Conservation (phyloP, 2,113 vertebrate species). For the Gracilinanus agilis region DNA sequence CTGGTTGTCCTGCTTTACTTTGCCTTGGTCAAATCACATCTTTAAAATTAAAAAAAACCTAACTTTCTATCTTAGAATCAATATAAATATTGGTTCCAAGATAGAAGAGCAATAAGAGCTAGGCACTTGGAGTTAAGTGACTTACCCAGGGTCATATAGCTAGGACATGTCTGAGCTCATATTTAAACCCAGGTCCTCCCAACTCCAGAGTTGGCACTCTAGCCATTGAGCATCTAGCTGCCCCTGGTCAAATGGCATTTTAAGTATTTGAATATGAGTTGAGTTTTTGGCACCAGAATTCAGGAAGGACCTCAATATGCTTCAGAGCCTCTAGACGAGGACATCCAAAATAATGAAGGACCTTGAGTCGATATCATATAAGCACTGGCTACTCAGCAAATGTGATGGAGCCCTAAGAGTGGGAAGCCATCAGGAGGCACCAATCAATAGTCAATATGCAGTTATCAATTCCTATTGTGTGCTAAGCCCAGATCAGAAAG, state of each 20-base stretch:
- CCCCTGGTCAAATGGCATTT: too few relatives aligned
- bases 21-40: neutral
- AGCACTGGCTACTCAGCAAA: neutral
- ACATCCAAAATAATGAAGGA: neutral
- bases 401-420: neutral
- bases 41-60: too few relatives aligned
- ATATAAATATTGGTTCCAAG: too few relatives aligned
- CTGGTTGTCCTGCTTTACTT: neutral
- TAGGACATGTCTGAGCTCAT: too few relatives aligned
- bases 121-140: too few relatives aligned
- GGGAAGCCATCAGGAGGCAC: too few relatives aligned
- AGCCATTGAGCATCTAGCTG: too few relatives aligned
- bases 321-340: neutral
- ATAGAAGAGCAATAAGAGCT: too few relatives aligned
- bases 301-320: neutral
- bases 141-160: too few relatives aligned
- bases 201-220: too few relatives aligned
- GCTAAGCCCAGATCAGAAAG: neutral
- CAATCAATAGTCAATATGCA: neutral
- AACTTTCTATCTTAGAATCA: too few relatives aligned
- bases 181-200: too few relatives aligned
- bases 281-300: neutral
- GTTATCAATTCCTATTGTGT: neutral
- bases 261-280: neutral
- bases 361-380: neutral